Evolutionary conservation across 2,113 vertebrate genomes (phyloP), one percentile per base, ranked within the genome.

Genomic region (Tachuris rubrigastra): DNA sequence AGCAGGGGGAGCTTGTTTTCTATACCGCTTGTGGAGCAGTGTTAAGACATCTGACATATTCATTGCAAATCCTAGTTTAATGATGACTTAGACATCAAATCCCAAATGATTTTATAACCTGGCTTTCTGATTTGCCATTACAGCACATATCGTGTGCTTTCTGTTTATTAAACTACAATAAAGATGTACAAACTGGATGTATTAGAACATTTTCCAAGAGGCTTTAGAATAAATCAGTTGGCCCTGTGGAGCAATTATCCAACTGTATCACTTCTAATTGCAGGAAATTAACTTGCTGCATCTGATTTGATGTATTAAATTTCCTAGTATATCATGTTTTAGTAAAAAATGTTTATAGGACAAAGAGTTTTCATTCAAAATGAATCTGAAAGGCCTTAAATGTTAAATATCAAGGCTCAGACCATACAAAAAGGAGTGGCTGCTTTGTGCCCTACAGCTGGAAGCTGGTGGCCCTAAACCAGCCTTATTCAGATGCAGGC

Each of bases 41-140:
- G 97, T 88, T 84, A 94, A 95, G 96, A 92, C 85, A 89, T 96
- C 83, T 85, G 83, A 97, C 84, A 92, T 94, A 97, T 95, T 97
- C 93, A 94, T 94, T 89, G 91, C 65, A 91, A 72, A 75, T 85
- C 77, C 80, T 91, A 75, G 75, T 96, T 95, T 86, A 81, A 93
- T 86, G 87, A 93, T 53, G 65, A 72, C 91, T 97, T 96, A 90
- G 94, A 77, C 73, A 66, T 84, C 92, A 88, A 84, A 94, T 94
- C 89, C 41, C 74, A 95, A 89, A 93, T 75, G 67, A 72, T 94
- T 96, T 94, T 67, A 50, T 62, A 93, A 91, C 44, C 33, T 96
- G 88, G 66, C 60, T 95, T 94, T 94, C 74, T 95, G 93, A 73
- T 93, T 96, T 90, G 60, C 89, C 71, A 77, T 89, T 86, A 84